A percentile compares a stretch with the other conserved stretches of the same genome.
phyloP scores from a whole-genome alignment of 2,888 invertebrate species.

The Thymelicus acteon region DNA sequence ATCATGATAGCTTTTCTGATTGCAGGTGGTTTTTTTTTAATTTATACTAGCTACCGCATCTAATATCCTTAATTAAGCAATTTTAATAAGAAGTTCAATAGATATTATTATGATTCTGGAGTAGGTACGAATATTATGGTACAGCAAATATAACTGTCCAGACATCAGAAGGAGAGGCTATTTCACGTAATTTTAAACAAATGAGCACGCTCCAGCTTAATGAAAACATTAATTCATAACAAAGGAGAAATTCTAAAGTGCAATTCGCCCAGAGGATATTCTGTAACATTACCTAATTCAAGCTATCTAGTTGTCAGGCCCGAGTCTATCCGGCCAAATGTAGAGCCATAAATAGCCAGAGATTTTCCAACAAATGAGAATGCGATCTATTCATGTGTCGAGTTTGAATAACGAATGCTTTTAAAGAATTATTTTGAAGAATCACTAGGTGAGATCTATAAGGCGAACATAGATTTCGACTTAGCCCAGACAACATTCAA shows the following conservation, averaged over 20 bases:
- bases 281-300: background rate
- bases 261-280: background rate
- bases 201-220: background rate
- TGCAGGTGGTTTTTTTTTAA: too few species aligned
- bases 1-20: too few species aligned
- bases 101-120: too few species aligned
- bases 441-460: background rate
- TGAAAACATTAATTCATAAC: slow-evolving; percentile 6
- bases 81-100: too few species aligned
- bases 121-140: too few species aligned
- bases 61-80: too few species aligned
- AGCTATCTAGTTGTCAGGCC: slow-evolving; percentile 1
- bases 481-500: too few species aligned
- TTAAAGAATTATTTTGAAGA: background rate
- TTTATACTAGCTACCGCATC: too few species aligned
- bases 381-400: slow-evolving; percentile 4
- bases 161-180: too few species aligned
- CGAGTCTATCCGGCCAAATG: background rate
- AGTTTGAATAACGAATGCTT: slow-evolving; percentile 5
- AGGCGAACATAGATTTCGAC: too few species aligned
- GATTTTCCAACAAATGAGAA: slow-evolving; percentile 3
- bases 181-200: background rate
- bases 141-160: too few species aligned
- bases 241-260: background rate
- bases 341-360: slow-evolving; percentile 1